These are phyloP conservation scores for Carabus problematicus DNA, from an alignment of 2,888 invertebrate genomes.

Conservation along the genomic window DNA sequence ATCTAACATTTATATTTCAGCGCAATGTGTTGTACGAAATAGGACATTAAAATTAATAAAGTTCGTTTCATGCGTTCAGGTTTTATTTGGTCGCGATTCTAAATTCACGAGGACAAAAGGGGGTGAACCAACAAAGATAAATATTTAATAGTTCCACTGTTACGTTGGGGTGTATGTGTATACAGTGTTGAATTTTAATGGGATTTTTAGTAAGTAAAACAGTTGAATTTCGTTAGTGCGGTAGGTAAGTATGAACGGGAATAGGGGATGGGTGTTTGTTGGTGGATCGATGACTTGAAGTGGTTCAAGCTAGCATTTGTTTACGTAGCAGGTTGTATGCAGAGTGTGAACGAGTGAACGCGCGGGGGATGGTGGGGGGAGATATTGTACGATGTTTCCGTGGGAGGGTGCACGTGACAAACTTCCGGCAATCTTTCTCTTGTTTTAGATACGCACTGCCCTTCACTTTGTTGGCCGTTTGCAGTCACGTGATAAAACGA, in stretches of 20 bases:
- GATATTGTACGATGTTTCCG: conserved; percentile 33
- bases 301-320: conserved; percentile 12
- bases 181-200: conserved; percentile 24
- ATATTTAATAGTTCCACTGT: conserved; percentile 19
- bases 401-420: conserved; percentile 26
- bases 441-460: conserved; percentile 31
- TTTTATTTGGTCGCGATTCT: no score
- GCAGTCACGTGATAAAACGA: conserved; percentile 16
- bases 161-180: conserved; percentile 7
- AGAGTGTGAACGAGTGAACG: not conserved
- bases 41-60: no score
- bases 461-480: conserved; percentile 12
- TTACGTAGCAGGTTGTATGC: not conserved
- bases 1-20: no score
- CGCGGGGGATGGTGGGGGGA: conserved; percentile 11
- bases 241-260: conserved; percentile 8
- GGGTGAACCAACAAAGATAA: conserved; percentile 1
- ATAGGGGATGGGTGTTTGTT: not conserved
- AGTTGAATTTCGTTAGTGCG: conserved; percentile 15
- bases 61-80: no score
- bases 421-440: conserved; percentile 39
- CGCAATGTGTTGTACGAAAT: no score
- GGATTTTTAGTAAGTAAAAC: conserved; percentile 14
- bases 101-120: no score
- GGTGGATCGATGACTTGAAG: conserved; percentile 27